Conservation (phyloP, 2,797 vertebrate species). For the Poecilia gillii region DNA sequence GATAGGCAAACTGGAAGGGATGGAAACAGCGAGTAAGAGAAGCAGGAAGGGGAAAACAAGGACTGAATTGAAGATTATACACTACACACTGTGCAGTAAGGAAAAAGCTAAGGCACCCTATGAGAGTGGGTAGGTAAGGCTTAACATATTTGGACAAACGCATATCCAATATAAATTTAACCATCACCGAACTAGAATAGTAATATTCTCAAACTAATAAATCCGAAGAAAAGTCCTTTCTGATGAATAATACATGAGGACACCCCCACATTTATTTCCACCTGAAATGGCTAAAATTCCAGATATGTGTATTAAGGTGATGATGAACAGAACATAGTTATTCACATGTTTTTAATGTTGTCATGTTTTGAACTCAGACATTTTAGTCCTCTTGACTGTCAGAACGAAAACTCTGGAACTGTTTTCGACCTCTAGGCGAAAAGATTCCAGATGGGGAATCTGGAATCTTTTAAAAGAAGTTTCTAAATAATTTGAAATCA, state of each 20-base stretch:
- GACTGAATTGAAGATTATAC: conserved; percentile 14
- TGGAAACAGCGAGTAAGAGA: conserved; percentile 61
- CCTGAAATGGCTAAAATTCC: too few relatives aligned
- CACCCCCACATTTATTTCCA: background rate
- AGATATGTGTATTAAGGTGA: too few relatives aligned
- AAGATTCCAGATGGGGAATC: background rate
- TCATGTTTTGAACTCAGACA: background rate
- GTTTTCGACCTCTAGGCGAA: background rate
- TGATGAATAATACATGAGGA: background rate
- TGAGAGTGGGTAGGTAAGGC: background rate
- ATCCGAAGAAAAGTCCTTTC: background rate
- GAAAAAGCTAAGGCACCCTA: background rate
- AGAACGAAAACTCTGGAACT: background rate
- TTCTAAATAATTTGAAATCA: background rate
- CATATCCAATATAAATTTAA: background rate
- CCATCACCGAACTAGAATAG: too few relatives aligned
- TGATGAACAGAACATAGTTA: background rate
- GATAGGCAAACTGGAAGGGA: conserved; percentile 49
- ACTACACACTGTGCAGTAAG: background rate
- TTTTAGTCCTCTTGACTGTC: background rate
- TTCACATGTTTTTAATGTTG: background rate
- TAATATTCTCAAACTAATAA: background rate
- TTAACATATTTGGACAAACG: background rate
- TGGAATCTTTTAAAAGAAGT: background rate
- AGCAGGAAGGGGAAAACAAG: conserved; percentile 56